Conservation (phyloP, 2,888 invertebrate species). For the Mamestra brassicae region DNA sequence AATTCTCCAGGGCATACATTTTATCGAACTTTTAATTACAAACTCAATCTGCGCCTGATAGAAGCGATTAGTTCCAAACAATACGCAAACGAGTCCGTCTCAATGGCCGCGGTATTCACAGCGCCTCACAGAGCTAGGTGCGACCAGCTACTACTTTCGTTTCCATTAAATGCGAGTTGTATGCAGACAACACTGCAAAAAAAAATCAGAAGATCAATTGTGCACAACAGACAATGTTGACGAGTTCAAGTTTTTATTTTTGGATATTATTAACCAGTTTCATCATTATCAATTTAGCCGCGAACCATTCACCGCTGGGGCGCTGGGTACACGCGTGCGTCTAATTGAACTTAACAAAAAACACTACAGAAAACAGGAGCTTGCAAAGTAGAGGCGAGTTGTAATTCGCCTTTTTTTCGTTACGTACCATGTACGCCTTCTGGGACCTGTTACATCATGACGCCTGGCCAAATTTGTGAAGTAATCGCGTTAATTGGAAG, state of each 20-base stretch:
- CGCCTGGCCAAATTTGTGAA: conserved; percentile 41
- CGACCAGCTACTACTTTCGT: conserved; percentile 17
- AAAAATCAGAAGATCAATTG: neutral
- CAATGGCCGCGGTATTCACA: conserved; percentile 3
- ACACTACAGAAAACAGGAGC: too few species aligned
- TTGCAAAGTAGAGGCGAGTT: too few species aligned
- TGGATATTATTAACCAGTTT: too few species aligned
- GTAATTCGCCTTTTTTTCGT: too few species aligned
- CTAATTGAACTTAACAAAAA: too few species aligned
- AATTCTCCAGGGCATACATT: neutral
- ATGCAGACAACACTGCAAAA: neutral
- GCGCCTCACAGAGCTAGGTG: neutral
- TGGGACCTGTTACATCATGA: neutral
- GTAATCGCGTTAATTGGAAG: conserved; percentile 60
- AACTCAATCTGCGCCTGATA: conserved; percentile 11
- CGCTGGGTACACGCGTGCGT: too few species aligned
- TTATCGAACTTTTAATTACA: neutral
- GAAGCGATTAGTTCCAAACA: conserved; percentile 29
- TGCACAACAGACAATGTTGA: too few species aligned
- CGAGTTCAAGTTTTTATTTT: too few species aligned
- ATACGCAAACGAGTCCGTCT: conserved; percentile 19
- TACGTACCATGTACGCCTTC: neutral
- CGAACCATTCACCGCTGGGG: too few species aligned
- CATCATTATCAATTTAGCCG: too few species aligned
- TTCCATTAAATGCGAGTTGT: conserved; percentile 20